Evolutionary conservation across 2,888 invertebrate species (phyloP), one percentile per base, ranked within the genome.

Genomic region (Allacma fusca): DNA sequence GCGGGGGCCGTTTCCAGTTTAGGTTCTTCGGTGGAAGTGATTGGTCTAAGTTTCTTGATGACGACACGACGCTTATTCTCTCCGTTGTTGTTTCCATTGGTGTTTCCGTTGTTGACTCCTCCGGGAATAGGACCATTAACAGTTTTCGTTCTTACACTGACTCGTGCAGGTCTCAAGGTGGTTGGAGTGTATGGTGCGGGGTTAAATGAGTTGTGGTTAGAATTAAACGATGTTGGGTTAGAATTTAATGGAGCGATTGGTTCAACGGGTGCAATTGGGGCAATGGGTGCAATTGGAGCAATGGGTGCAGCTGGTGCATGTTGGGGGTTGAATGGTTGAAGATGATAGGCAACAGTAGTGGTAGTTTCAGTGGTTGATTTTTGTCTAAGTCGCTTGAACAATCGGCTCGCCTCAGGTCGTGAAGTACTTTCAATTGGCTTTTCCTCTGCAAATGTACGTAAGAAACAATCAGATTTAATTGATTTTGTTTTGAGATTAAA

Each of bases 1-100:
- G 72, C 16, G 40, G 62, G 29, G 80, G 83, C 82, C 0, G 82
- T 82, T 5, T 82, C 74, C 0, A 83, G 65, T 23, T 80, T 75
- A 1, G 82, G 81, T 77, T 83, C 81, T 29, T 76, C 77, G 0
- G 82, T 82, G 12, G 79, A 77, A 1, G 79, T 34, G 21, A 43
- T 64, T 9, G 75, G 72, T 29, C 68, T 16, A 59, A 40, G 1
- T 59, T 73, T 44, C 69, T 74, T 59, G 76, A 79, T 43, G 78
- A 72, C 26, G 69, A 80, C 28, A 43, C 79, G 44, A 77, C 81
- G 4, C 70, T 78, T 26, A 16, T 21, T 62, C 24, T 59, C 50
- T 29, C 62, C 62, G 29, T 29, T n/a, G n/a, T n/a, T n/a, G n/a
- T n/a, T n/a, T n/a, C n/a, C n/a, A n/a, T n/a, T n/a, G n/a, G n/a